Percentiles rank a stretch among this genome's conserved stretches.
phyloP scores from a whole-genome alignment of 2,888 invertebrate species.

The Capitulum mitella region DNA sequence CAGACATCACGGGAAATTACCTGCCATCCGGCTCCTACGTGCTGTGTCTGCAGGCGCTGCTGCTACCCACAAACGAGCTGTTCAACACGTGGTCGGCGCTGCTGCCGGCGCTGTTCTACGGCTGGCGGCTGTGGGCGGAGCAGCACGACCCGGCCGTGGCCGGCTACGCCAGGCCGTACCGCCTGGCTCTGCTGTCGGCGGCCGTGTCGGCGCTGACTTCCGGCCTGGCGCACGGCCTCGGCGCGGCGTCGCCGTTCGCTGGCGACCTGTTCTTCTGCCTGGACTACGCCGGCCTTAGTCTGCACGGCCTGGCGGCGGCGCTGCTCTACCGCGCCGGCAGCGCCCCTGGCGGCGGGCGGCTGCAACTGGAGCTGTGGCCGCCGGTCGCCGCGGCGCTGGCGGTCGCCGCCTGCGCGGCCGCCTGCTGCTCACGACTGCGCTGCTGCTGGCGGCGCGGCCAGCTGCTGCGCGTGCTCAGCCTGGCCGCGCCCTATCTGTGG shows the following conservation, averaged over 20 bases:
- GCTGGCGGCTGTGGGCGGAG: neutral
- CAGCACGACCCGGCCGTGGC: neutral
- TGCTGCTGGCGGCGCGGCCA: neutral
- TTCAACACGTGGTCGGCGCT: neutral
- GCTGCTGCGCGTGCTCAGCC: neutral
- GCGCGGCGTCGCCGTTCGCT: neutral
- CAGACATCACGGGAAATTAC: neutral
- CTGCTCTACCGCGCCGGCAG: neutral
- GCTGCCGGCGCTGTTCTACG: neutral
- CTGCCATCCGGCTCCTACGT: neutral
- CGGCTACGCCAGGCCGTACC: neutral
- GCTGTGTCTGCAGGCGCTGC: neutral
- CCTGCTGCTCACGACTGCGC: neutral
- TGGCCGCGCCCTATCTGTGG: neutral
- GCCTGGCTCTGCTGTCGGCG: neutral
- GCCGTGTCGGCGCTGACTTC: neutral
- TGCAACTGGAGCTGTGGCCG: neutral
- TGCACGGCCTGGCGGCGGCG: neutral
- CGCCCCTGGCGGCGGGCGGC: neutral
- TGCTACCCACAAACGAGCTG: neutral
- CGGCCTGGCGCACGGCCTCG: neutral
- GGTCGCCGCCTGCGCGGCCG: neutral
- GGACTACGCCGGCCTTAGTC: neutral
- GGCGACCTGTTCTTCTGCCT: neutral
- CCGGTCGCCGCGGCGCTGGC: neutral